Evolutionary conservation across 2,113 vertebrate genomes (phyloP), one percentile per base, ranked within the genome.

Genomic region (Mus musculus): DNA sequence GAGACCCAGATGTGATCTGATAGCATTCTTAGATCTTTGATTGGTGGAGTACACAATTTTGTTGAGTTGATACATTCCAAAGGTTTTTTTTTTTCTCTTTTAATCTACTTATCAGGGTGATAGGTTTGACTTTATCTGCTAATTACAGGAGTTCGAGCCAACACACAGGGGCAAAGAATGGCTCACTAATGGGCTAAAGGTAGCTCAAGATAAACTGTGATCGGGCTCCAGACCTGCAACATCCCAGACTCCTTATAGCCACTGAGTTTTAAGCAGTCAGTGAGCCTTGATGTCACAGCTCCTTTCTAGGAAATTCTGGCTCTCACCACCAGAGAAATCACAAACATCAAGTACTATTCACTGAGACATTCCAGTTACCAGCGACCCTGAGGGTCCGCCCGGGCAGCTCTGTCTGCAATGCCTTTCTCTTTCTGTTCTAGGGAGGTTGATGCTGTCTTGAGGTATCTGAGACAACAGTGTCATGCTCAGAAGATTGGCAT

Each of bases 401-500:
- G 33, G 7, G 8, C 28, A 11, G 3, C 42, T 30, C 7, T 6
- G 26, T 77, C 63, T 28, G 5, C 56, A 20, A 39, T 90, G 42
- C 16, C 54, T n/a, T 76, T 73, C 93, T 95, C 49, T 59, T 97
- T 94, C 86, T 16, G 2, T 92, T 92, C 49, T 73, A 99, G 99
- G 95, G 99, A 99, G 97, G 94, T 98, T 1, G 98, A 98, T 56
- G 98, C 91, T 5, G 98, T 98, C 56, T 61, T 99, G 94, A 98
- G 91, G 94, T 99, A 98, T 86, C 98, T 99, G 94, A 99, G 98
- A 94, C 96, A 98, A 39, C 97, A 98, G 59, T 98, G 98, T 71
- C 96, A 98, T 3, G 97, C 94, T 77, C 98, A 98, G 93, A 98
- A 94, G 49, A 96, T 99, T 1, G 98, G 97, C 12, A 88, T 97